These are phyloP conservation scores for Papilio helenus DNA, from an alignment of 1,140 invertebrate species.

Conservation along the genomic window DNA sequence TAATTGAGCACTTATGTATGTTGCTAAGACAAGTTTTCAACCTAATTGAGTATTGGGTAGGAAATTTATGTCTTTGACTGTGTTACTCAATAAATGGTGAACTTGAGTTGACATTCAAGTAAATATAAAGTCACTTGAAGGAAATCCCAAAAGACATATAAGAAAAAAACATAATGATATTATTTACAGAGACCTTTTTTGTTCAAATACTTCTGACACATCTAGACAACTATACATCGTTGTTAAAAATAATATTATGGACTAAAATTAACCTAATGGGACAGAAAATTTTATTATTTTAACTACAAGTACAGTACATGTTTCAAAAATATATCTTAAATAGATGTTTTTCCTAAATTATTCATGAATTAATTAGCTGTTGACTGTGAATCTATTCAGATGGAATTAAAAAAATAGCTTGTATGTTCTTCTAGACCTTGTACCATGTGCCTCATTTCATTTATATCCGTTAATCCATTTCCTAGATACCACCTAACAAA, in stretches of 20 bases:
- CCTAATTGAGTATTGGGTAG: neutral
- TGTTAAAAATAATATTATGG: neutral
- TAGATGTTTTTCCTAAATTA: too few species aligned
- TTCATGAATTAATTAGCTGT: too few species aligned
- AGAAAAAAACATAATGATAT: neutral
- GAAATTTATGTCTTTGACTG: neutral
- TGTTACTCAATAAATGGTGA: neutral
- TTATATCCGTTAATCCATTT: too few species aligned
- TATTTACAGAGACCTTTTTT: neutral
- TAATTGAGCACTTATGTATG: neutral
- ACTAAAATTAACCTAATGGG: neutral
- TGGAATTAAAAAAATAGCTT: too few species aligned
- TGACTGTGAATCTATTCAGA: too few species aligned
- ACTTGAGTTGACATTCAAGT: slow-evolving; percentile 1
- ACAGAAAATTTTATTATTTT: neutral
- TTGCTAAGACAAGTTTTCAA: neutral
- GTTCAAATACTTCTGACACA: neutral
- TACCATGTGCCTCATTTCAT: too few species aligned
- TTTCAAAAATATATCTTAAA: too few species aligned
- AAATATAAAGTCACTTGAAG: neutral
- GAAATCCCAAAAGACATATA: neutral
- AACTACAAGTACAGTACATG: too few species aligned
- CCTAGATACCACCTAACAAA: too few species aligned
- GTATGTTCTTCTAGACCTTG: too few species aligned
- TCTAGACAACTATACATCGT: neutral